phyloP scores from a whole-genome alignment of 2,797 vertebrate genomes.

The Danio kyathit region DNA sequence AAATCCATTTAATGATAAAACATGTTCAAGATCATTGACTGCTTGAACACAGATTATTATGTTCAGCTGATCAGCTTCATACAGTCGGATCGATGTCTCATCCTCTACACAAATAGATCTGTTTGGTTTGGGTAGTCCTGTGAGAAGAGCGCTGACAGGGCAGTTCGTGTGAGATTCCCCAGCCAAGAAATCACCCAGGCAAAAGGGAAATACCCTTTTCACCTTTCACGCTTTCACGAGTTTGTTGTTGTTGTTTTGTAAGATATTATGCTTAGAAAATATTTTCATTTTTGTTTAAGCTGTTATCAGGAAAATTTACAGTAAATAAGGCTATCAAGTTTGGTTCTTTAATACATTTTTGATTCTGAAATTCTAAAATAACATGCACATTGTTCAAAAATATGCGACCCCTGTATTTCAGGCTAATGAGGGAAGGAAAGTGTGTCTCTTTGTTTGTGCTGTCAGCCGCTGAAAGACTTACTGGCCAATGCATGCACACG shows the following conservation, averaged over 20 bases:
- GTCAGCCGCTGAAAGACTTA: slow-evolving; percentile 19
- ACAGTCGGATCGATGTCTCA: neutral
- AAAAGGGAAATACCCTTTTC: neutral
- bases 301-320: neutral
- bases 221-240: neutral
- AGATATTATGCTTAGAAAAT: neutral
- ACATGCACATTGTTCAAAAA: too few relatives aligned
- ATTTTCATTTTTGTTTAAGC: neutral
- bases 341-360: neutral
- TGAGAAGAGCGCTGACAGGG: neutral
- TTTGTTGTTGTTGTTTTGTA: too few relatives aligned
- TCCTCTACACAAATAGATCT: neutral
- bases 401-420: neutral
- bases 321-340: neutral
- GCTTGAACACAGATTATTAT: neutral
- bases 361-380: neutral
- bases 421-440: neutral
- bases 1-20: neutral
- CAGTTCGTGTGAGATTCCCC: slow-evolving; percentile 4
- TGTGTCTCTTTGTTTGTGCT: neutral
- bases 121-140: neutral
- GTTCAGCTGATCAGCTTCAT: neutral
- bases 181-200: neutral
- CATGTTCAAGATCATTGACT: neutral
- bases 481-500: slow-evolving; percentile 4